Conservation (phyloP, 2,113 vertebrate species). For the Amblyopsis rosae region DNA sequence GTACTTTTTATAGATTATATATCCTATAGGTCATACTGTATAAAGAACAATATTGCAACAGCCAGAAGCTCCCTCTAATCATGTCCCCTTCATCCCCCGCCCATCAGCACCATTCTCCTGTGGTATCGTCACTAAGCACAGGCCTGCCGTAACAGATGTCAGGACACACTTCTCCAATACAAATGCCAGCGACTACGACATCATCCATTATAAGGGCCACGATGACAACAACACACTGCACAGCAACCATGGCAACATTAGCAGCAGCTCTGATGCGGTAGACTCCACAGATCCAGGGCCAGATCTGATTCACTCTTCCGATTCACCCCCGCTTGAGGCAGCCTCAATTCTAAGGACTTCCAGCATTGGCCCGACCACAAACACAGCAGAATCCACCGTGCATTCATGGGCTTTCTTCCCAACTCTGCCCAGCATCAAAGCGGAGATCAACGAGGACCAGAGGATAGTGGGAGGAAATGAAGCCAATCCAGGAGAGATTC, state of each 20-base stretch:
- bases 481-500: conserved; percentile 84
- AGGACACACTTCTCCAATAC: accelerated
- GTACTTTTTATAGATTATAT: too few relatives aligned
- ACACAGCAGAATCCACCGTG: too few relatives aligned
- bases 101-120: conserved; percentile 68
- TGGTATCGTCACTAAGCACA: conserved; percentile 36
- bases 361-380: too few relatives aligned
- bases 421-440: conserved; percentile 35
- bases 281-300: neutral
- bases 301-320: neutral
- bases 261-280: neutral
- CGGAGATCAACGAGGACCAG: neutral
- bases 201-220: neutral
- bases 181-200: neutral
- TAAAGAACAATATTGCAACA: neutral
- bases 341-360: neutral
- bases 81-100: neutral
- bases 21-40: neutral
- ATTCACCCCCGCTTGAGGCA: neutral
- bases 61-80: neutral
- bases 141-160: neutral
- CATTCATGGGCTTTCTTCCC: conserved; percentile 43
- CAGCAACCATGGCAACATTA: conserved; percentile 4
- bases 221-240: neutral
- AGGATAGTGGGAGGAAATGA: conserved; percentile 85